These are phyloP conservation scores for Leuciscus waleckii DNA, from an alignment of 2,797 vertebrate genomes.

Conservation along the genomic window DNA sequence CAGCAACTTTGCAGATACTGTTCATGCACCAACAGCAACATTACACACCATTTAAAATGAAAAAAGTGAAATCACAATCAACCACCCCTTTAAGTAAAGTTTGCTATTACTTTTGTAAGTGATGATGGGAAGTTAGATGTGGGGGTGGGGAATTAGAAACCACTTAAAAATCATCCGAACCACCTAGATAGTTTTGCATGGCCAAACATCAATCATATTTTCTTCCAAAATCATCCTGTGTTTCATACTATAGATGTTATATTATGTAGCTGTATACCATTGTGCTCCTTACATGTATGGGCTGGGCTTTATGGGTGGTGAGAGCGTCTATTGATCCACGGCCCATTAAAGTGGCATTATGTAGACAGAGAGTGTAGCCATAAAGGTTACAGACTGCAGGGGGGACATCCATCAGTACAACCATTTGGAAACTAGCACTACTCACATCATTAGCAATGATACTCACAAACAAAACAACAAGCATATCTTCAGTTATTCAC, in stretches of 20 bases:
- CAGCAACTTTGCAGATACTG: too few relatives aligned
- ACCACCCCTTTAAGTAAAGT: too few relatives aligned
- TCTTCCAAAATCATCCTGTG: not conserved
- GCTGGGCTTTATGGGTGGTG: not conserved
- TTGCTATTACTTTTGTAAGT: conserved; percentile 1
- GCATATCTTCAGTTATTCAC: not conserved
- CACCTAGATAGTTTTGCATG: not conserved
- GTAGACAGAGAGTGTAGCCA: conserved; percentile 32
- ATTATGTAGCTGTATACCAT: not conserved
- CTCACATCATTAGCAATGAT: conserved; percentile 23
- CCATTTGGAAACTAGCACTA: conserved; percentile 41
- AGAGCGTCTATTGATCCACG: conserved; percentile 51
- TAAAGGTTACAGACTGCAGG: conserved; percentile 39
- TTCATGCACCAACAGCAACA: too few relatives aligned
- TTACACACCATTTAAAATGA: too few relatives aligned
- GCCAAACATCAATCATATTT: not conserved
- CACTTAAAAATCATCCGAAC: not conserved
- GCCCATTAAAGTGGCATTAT: conserved; percentile 43
- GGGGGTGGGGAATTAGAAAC: not conserved
- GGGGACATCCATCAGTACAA: conserved; percentile 31
- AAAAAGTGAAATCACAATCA: too few relatives aligned
- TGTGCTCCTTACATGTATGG: not conserved
- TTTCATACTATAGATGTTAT: not conserved
- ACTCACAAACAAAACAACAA: conserved; percentile 12
- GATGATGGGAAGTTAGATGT: not conserved